Conservation (phyloP, 2,113 vertebrate genomes). For the Burhinus bistriatus region DNA sequence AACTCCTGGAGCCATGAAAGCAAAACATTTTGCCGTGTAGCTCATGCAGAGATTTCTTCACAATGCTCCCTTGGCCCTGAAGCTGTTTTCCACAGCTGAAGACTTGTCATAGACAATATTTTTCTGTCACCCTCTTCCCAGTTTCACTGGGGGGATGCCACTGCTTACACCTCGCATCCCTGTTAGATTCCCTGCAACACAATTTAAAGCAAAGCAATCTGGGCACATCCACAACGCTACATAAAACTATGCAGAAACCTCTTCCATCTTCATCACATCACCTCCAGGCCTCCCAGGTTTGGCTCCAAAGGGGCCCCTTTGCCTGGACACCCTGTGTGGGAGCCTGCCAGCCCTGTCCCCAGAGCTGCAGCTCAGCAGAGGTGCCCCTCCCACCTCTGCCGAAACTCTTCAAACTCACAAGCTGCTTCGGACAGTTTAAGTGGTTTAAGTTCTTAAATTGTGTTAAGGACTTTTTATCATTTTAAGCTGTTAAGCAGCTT, state of each 20-base stretch:
- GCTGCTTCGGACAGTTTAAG: constrained; percentile 22
- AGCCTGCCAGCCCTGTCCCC: background rate
- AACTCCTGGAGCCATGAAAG: background rate
- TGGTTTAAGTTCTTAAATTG: constrained; percentile 59
- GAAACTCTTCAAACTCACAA: background rate
- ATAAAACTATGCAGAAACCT: background rate
- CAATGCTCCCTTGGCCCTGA: background rate
- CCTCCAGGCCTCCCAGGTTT: background rate
- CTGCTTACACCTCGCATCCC: background rate
- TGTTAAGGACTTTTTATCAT: constrained; percentile 54
- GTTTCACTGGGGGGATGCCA: background rate
- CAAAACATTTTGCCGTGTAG: background rate
- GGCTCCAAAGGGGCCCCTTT: background rate
- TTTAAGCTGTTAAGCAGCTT: constrained; percentile 66
- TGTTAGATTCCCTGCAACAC: background rate
- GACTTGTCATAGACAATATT: background rate
- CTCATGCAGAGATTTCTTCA: background rate
- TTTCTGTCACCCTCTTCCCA: background rate
- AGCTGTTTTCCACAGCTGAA: background rate
- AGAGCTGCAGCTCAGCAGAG: background rate
- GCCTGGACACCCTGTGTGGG: fast-evolving
- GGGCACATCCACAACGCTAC: too few species aligned
- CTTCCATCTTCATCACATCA: background rate
- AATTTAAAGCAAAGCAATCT: background rate
- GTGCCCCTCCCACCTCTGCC: background rate